A percentile compares a stretch with the other conserved stretches of the same genome.
Evolutionary conservation across 2,797 vertebrate genomes (phyloP).

Genomic region (Channa striata): DNA sequence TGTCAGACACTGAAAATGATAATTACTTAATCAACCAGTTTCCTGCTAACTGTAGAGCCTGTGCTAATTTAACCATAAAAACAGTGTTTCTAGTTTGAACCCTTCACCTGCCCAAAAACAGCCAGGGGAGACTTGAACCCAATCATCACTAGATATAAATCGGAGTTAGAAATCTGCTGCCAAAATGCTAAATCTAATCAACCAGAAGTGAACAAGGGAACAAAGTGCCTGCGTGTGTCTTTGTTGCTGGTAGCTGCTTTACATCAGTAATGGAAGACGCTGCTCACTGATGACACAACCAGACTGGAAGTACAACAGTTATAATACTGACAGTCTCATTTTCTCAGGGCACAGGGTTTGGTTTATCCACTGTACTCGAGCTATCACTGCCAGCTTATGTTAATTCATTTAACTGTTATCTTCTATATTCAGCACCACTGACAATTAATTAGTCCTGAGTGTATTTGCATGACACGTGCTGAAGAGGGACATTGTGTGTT

Average conservation of each 20-base stretch:
- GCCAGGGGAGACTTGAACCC: too few species aligned
- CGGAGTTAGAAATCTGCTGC: too few species aligned
- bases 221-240: too few species aligned
- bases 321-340: slow-evolving; percentile 35
- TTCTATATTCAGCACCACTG: slow-evolving; percentile 26
- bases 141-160: too few species aligned
- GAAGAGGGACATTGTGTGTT: slow-evolving; percentile 14
- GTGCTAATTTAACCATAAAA: too few species aligned
- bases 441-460: slow-evolving; percentile 31
- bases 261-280: too few species aligned
- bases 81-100: too few species aligned
- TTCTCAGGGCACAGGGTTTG: slow-evolving; percentile 12
- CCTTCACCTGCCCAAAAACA: too few species aligned
- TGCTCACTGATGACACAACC: background rate
- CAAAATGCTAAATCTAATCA: slow-evolving; percentile 12
- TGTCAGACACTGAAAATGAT: background rate
- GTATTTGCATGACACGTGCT: slow-evolving; percentile 34
- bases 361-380: slow-evolving; percentile 11
- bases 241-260: too few species aligned
- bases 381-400: slow-evolving; percentile 20
- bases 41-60: too few species aligned
- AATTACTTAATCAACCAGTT: slow-evolving; percentile 9
- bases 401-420: slow-evolving; percentile 44
- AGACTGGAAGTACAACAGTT: slow-evolving; percentile 21
- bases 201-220: too few species aligned